phyloP scores from a whole-genome alignment of 2,113 vertebrate genomes.

The Dipodomys spectabilis region DNA sequence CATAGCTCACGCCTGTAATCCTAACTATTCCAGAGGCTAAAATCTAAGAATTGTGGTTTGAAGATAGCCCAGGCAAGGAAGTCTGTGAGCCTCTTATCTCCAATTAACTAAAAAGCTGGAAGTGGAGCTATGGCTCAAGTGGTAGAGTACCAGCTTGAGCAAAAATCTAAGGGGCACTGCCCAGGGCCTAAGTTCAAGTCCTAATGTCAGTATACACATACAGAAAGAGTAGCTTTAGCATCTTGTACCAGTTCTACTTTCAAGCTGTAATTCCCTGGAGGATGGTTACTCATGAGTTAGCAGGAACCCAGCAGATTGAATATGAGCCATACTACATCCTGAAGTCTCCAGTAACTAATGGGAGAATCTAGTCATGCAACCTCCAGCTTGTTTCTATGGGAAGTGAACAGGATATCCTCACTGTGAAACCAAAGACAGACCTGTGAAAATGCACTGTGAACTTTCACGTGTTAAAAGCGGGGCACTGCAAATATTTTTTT shows the following conservation, averaged over 20 bases:
- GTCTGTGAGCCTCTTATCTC: too few relatives aligned
- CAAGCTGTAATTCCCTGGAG: background rate
- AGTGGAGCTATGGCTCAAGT: too few relatives aligned
- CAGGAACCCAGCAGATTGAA: background rate
- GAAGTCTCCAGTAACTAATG: background rate
- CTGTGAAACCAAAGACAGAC: accelerated
- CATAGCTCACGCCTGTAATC: too few relatives aligned
- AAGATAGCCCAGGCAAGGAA: too few relatives aligned
- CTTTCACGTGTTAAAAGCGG: background rate
- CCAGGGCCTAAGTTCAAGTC: too few relatives aligned
- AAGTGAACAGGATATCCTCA: accelerated
- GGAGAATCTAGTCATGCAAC: background rate
- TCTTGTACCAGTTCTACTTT: background rate
- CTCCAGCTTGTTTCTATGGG: background rate
- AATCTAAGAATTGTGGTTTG: too few relatives aligned
- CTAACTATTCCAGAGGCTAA: too few relatives aligned
- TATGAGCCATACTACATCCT: accelerated
- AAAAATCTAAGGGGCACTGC: too few relatives aligned
- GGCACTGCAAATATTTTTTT: background rate
- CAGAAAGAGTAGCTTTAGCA: too few relatives aligned
- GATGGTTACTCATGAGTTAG: background rate
- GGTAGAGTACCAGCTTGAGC: too few relatives aligned
- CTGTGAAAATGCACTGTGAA: background rate
- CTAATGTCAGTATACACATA: too few relatives aligned
- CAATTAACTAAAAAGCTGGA: too few relatives aligned